phyloP scores from a whole-genome alignment of 2,888 invertebrate species.

The Aplocera efformata region DNA sequence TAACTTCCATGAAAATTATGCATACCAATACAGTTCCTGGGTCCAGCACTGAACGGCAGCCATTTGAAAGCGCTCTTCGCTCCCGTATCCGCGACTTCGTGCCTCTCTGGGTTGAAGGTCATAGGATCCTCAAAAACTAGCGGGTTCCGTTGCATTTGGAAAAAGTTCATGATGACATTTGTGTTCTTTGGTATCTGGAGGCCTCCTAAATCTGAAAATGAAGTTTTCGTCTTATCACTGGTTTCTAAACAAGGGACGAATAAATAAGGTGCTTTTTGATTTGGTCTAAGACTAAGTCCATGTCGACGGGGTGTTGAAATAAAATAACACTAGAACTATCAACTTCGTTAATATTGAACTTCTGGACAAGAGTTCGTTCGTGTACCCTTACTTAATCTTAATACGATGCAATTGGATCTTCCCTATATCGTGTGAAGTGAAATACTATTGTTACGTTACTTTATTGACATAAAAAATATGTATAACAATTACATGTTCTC shows the following conservation, averaged over 20 bases:
- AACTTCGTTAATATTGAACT: too few species aligned
- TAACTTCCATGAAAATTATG: neutral
- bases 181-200: slow-evolving; percentile 41
- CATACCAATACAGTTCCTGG: slow-evolving; percentile 81
- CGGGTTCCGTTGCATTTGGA: slow-evolving; percentile 64
- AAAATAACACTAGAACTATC: too few species aligned
- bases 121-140: slow-evolving; percentile 72
- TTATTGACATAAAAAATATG: too few species aligned
- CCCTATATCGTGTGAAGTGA: too few species aligned
- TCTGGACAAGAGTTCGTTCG: too few species aligned
- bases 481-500: too few species aligned
- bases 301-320: too few species aligned
- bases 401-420: too few species aligned
- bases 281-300: too few species aligned
- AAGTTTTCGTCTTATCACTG: neutral
- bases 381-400: too few species aligned
- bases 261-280: too few species aligned
- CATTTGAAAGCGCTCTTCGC: slow-evolving; percentile 62
- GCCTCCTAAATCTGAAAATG: neutral
- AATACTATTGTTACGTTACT: too few species aligned
- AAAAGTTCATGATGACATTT: slow-evolving; percentile 53
- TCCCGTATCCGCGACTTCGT: slow-evolving; percentile 36
- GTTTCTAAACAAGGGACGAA: neutral
- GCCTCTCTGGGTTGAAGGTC: slow-evolving; percentile 72
- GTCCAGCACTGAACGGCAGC: slow-evolving; percentile 83